These are phyloP conservation scores for Botia kubotai DNA, from an alignment of 2,797 vertebrate species.

Conservation along the genomic window DNA sequence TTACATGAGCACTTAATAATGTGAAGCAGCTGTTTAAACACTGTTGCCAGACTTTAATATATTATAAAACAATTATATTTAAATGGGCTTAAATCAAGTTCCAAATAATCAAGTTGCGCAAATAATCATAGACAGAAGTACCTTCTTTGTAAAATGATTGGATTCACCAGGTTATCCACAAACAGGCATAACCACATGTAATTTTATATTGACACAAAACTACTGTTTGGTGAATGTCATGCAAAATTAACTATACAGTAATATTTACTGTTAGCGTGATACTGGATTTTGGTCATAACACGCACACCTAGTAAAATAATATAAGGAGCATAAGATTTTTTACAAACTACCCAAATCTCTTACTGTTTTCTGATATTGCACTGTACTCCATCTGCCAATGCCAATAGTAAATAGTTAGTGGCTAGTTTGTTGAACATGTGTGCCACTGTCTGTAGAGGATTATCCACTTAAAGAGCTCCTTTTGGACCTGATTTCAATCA, in stretches of 20 bases:
- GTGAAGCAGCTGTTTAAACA: not conserved
- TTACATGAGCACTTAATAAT: not conserved
- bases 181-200: too few relatives aligned
- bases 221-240: too few relatives aligned
- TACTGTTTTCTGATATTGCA: conserved; percentile 15
- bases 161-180: too few relatives aligned
- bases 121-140: not conserved
- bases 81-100: not conserved
- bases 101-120: not conserved
- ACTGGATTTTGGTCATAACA: not conserved
- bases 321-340: not conserved
- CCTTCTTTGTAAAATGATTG: too few relatives aligned
- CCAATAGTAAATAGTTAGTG: conserved; percentile 38
- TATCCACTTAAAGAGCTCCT: conserved; percentile 51
- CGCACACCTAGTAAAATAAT: not conserved
- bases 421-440: conserved; percentile 44
- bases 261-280: too few relatives aligned
- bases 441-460: conserved; percentile 47
- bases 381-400: not conserved
- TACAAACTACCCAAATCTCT: too few relatives aligned
- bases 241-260: too few relatives aligned
- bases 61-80: not conserved
- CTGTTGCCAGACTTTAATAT: not conserved
- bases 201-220: too few relatives aligned
- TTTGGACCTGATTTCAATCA: conserved; percentile 58